Evolutionary conservation across 2,113 vertebrate species (phyloP).

Genomic region (Steatornis caripensis): DNA sequence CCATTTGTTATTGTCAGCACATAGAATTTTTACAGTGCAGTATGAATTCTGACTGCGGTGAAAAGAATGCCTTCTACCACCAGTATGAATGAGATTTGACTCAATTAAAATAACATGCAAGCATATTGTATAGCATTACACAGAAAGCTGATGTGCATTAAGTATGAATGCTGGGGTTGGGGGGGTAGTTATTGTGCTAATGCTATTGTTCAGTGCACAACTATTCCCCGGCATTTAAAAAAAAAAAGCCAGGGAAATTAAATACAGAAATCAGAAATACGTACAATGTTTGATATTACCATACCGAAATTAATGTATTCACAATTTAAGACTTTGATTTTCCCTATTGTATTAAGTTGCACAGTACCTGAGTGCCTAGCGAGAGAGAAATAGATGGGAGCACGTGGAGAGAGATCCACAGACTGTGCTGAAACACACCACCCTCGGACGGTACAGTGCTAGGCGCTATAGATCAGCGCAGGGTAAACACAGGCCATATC

Average conservation of each 20-base stretch:
- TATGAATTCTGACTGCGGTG: slow-evolving; percentile 56
- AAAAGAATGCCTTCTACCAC: slow-evolving; percentile 52
- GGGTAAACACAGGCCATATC: background rate
- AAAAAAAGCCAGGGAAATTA: slow-evolving; percentile 48
- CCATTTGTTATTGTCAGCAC: slow-evolving; percentile 56
- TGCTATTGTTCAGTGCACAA: slow-evolving; percentile 20
- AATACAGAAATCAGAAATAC: slow-evolving; percentile 47
- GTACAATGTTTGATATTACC: slow-evolving; percentile 45
- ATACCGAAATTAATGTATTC: slow-evolving; percentile 15
- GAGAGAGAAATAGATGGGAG: background rate
- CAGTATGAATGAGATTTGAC: slow-evolving; percentile 58
- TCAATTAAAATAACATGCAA: slow-evolving; percentile 55
- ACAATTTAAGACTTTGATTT: slow-evolving; percentile 7
- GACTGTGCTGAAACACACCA: background rate
- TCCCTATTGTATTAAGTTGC: background rate
- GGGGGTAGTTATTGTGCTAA: slow-evolving; percentile 2
- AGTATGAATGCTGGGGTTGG: slow-evolving; percentile 10
- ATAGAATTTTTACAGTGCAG: slow-evolving; percentile 58
- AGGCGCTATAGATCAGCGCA: background rate
- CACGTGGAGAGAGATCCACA: background rate
- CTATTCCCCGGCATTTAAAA: background rate
- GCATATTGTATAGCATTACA: slow-evolving; percentile 1
- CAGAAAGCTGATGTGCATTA: slow-evolving; percentile 27
- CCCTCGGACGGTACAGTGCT: background rate
- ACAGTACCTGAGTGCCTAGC: background rate